Evolutionary conservation across 2,113 vertebrate species (phyloP), one percentile per base, ranked within the genome.

Genomic region (Colossoma macropomum): DNA sequence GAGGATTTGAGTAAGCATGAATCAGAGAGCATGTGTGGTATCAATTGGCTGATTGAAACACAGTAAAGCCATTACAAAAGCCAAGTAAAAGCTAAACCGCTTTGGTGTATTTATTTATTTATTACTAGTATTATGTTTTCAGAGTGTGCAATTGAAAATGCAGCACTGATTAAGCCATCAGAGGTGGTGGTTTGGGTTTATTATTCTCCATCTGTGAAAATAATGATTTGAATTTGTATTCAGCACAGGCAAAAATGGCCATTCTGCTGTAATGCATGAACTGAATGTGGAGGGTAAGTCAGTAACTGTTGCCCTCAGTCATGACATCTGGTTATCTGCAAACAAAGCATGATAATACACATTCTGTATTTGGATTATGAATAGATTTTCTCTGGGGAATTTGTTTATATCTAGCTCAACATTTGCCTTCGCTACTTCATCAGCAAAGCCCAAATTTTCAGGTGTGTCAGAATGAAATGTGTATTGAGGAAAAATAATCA

Each of bases 331-430:
- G 59, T 62, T 62, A 27, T 25, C 59, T 62, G 23, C 59, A 62
- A 62, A 62, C 25, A 62, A 21, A 62, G 2, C 23, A 11, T 27
- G n/a, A 27, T 25, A 62, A 62, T 62, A 62, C 59, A 62, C 59
- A 13, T 13, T 62, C 30, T 50, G 19, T 34, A n/a, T 68, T 68
- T 34, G 23, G 54, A 80, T 19, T 48, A 9, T 72, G 54, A 60
- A 54, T 30, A n/a, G 34, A 73, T 62, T 54, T 52, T 68, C 30
- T 59, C 45, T 81, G 60, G 71, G 21, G 60, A 82, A 62, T 73
- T 72, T 30, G 38, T 48, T 80, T 71, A 59, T 70, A 72, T 81
- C 56, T 63, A 62, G 79, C 56, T 81, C 70, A 63, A 23, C 32
- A 71, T 56, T 71, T 23, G 71, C 52, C 48, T 81, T 73, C 4